These are phyloP conservation scores for Paragorgia papillata DNA, from an alignment of 92 coral and sea anemone species.

Conservation along the genomic window DNA sequence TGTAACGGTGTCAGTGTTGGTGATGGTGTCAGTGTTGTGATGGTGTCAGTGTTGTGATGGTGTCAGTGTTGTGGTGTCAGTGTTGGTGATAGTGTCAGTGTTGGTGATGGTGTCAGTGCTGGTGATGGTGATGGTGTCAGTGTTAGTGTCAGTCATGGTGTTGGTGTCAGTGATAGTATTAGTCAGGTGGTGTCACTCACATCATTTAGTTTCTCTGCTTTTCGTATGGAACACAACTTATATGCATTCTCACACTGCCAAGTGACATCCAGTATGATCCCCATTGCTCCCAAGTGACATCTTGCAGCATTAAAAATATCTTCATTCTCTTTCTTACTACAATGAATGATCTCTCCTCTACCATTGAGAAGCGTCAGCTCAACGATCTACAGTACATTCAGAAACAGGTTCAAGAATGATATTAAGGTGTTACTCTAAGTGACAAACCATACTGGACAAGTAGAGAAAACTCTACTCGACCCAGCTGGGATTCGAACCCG, in stretches of 20 bases:
- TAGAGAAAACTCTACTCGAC: too few relatives aligned
- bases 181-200: conserved; percentile 25
- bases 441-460: too few relatives aligned
- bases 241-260: conserved; percentile 93
- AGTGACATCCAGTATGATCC: conserved; percentile 77
- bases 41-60: neutral
- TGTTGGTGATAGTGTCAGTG: neutral
- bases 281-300: conserved; percentile 88
- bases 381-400: conserved; percentile 65
- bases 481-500: too few relatives aligned
- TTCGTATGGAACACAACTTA: conserved; percentile 57
- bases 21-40: too few relatives aligned
- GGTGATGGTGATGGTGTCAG: conserved; percentile 4
- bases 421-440: too few relatives aligned
- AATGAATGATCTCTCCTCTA: conserved; percentile 68
- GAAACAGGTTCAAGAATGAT: too few relatives aligned
- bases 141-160: neutral
- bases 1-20: neutral
- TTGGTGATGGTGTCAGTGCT: neutral
- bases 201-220: conserved; percentile 68
- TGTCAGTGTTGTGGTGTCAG: neutral
- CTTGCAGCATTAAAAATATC: conserved; percentile 73
- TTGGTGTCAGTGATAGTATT: too few relatives aligned
- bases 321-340: conserved; percentile 68
- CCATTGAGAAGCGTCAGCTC: conserved; percentile 75